A percentile compares a stretch with the other conserved stretches of the same genome.
phyloP scores from a whole-genome alignment of 2,888 invertebrate genomes.

The Timema cristinae region DNA sequence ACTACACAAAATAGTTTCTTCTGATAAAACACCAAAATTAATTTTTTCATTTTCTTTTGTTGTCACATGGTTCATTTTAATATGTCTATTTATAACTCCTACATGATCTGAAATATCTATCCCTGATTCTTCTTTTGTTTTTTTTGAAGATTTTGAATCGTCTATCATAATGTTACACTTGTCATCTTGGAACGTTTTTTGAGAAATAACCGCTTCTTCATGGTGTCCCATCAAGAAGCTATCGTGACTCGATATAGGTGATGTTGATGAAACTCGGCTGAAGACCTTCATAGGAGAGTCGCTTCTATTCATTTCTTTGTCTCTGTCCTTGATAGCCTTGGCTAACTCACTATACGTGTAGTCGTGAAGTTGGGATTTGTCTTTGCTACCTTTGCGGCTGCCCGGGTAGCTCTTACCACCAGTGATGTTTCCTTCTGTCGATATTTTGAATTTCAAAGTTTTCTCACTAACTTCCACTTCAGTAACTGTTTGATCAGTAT shows the following conservation, averaged over 20 bases:
- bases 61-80: neutral
- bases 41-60: no score
- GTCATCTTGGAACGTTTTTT: neutral
- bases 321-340: slow-evolving; percentile 39
- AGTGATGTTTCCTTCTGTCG: slow-evolving; percentile 59
- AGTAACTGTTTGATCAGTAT: slow-evolving; percentile 57
- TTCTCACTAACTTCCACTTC: slow-evolving; percentile 65
- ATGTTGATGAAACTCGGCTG: slow-evolving; percentile 4
- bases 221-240: neutral
- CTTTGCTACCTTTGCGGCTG: slow-evolving; percentile 64
- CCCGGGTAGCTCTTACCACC: slow-evolving; percentile 60
- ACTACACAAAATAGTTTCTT: no score
- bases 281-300: slow-evolving; percentile 14
- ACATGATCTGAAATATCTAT: no score
- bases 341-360: slow-evolving; percentile 47
- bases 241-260: slow-evolving; percentile 1
- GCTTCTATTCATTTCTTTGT: slow-evolving; percentile 41
- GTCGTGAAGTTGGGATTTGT: slow-evolving; percentile 49
- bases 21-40: no score
- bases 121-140: no score
- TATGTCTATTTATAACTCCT: neutral
- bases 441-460: slow-evolving; percentile 70
- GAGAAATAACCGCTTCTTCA: neutral
- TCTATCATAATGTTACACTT: neutral
- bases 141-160: neutral